A percentile compares a stretch with the other conserved stretches of the same genome.
These are phyloP conservation scores for Sogatella furcifera DNA, from an alignment of 1,140 invertebrate genomes.

Conservation along the genomic window DNA sequence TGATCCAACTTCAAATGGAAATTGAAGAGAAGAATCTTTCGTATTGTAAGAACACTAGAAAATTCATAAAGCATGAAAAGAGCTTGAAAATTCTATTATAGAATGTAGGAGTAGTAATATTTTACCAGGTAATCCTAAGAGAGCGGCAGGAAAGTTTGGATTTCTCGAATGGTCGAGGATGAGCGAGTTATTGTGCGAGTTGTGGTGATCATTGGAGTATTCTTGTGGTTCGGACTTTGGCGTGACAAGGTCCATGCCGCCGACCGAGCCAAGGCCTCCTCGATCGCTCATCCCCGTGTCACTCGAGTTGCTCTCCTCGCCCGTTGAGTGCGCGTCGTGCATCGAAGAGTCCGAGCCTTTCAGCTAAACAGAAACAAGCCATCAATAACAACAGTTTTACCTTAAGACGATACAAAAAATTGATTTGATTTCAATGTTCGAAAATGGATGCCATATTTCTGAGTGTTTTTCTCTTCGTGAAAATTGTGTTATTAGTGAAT, in stretches of 20 bases:
- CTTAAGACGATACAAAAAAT: background rate
- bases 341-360: slow-evolving; percentile 39
- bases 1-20: too few relatives aligned
- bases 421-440: too few relatives aligned
- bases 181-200: slow-evolving; percentile 50
- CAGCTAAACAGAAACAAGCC: slow-evolving; percentile 15
- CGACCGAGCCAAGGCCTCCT: slow-evolving; percentile 28
- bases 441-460: too few relatives aligned
- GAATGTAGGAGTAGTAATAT: slow-evolving; percentile 5
- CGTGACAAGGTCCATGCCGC: slow-evolving; percentile 25
- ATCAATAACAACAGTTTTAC: too few relatives aligned
- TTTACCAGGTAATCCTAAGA: slow-evolving; percentile 58
- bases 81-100: too few relatives aligned
- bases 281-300: slow-evolving; percentile 56
- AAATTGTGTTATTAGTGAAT: too few relatives aligned
- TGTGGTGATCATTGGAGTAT: slow-evolving; percentile 47
- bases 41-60: too few relatives aligned
- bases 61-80: too few relatives aligned
- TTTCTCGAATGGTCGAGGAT: slow-evolving; percentile 51
- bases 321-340: slow-evolving; percentile 58
- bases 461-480: too few relatives aligned
- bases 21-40: too few relatives aligned
- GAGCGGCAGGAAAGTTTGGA: slow-evolving; percentile 54
- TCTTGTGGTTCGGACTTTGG: slow-evolving; percentile 50
- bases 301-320: slow-evolving; percentile 53